phyloP scores from a whole-genome alignment of 2,797 vertebrate genomes.

The Bradypodion pumilum region DNA sequence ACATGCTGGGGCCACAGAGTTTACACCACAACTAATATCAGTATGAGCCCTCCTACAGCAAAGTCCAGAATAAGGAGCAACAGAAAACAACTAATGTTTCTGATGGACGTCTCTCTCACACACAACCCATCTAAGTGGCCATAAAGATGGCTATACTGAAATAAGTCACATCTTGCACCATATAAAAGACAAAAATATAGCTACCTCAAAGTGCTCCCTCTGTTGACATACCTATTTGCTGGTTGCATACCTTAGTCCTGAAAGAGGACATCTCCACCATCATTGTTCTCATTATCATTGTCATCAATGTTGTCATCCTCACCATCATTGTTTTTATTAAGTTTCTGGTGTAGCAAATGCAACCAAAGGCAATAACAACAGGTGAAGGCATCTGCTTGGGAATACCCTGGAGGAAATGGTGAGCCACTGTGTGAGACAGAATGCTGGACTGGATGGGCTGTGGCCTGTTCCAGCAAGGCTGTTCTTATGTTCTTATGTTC shows the following conservation, averaged over 20 bases:
- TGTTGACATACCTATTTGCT: neutral
- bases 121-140: neutral
- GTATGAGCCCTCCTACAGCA: neutral
- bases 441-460: no score
- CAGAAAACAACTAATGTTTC: fast-evolving
- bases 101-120: neutral
- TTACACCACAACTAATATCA: neutral
- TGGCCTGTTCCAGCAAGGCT: no score
- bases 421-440: no score
- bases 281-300: neutral
- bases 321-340: neutral
- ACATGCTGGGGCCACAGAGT: neutral
- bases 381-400: no score
- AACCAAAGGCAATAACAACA: neutral
- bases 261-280: neutral
- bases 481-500: no score
- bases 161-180: neutral
- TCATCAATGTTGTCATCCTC: no score
- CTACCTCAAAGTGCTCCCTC: neutral
- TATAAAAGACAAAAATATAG: neutral
- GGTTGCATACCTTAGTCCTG: neutral
- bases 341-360: neutral
- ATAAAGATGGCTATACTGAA: neutral
- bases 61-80: neutral
- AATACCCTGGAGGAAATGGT: no score